A percentile compares a stretch with the other conserved stretches of the same genome.
Conservation (phyloP, 2,888 invertebrate species). For the Ecliptopera silaceata region DNA sequence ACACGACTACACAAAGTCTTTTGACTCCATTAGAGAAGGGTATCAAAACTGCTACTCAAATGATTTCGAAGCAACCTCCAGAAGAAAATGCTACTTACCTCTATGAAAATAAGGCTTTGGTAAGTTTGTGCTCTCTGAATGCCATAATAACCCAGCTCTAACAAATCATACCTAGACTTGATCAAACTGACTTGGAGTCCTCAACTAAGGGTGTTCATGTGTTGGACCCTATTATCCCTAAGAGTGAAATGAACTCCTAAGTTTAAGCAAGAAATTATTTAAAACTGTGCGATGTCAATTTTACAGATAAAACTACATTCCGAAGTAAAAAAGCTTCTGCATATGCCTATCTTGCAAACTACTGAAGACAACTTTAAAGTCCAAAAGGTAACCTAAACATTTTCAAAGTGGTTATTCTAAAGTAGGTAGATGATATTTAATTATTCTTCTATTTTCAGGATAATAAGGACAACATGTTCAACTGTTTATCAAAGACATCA, state of each 20-base stretch:
- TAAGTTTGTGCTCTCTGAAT: no score
- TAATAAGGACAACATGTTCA: not conserved
- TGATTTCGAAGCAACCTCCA: constrained; percentile 33
- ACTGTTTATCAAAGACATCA: constrained; percentile 1
- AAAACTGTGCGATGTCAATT: no score
- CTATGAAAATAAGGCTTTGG: constrained; percentile 34
- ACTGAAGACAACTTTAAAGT: not conserved
- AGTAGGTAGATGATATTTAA: not conserved
- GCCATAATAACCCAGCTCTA: no score
- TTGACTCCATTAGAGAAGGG: constrained; percentile 19
- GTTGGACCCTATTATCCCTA: no score
- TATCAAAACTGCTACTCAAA: constrained; percentile 35
- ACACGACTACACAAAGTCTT: not conserved
- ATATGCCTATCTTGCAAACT: constrained; percentile 31
- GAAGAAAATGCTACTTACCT: constrained; percentile 3
- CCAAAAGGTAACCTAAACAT: constrained; percentile 8
- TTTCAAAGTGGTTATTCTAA: not conserved
- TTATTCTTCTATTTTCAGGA: constrained; percentile 2
- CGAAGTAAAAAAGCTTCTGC: constrained; percentile 40
- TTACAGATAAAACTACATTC: constrained; percentile 29
- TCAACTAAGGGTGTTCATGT: no score
- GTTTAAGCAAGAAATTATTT: no score
- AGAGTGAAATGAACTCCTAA: no score
- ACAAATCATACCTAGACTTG: no score
- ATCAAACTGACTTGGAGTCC: no score